phyloP scores from a whole-genome alignment of 2,888 invertebrate genomes.

The Nomada fucata region DNA sequence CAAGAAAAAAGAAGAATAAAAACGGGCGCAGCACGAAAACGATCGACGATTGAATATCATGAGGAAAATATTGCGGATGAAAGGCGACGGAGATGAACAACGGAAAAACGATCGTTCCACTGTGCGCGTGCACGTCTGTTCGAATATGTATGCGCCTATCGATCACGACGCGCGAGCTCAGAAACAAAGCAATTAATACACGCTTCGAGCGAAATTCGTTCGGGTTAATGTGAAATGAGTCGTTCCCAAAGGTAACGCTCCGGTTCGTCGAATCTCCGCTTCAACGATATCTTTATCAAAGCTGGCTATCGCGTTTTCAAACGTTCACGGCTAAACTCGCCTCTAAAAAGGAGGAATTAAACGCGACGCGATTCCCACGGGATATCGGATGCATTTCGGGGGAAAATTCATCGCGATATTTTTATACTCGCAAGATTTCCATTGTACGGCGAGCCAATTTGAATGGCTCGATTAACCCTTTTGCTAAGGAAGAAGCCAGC shows the following conservation, averaged over 20 bases:
- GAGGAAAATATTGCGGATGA: neutral
- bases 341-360: conserved; percentile 39
- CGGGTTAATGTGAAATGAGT: conserved; percentile 21
- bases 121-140: neutral
- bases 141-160: too few species aligned
- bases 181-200: conserved; percentile 22
- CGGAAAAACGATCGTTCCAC: conserved; percentile 2
- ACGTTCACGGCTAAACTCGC: neutral
- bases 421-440: neutral
- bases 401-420: conserved; percentile 1
- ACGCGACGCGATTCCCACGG: conserved; percentile 18
- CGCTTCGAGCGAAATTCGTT: conserved; percentile 10
- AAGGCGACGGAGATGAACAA: conserved; percentile 5
- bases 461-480: too few species aligned
- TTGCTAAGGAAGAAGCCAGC: too few species aligned
- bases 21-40: neutral
- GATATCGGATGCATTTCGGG: neutral
- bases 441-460: neutral
- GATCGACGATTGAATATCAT: neutral
- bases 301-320: conserved; percentile 29
- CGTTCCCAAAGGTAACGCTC: conserved; percentile 5
- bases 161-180: conserved; percentile 8
- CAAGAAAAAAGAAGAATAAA: neutral
- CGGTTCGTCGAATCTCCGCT: conserved; percentile 35
- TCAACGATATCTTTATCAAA: conserved; percentile 54